These are phyloP conservation scores for Otus scops DNA, from an alignment of 2,797 vertebrate genomes.

Conservation along the genomic window DNA sequence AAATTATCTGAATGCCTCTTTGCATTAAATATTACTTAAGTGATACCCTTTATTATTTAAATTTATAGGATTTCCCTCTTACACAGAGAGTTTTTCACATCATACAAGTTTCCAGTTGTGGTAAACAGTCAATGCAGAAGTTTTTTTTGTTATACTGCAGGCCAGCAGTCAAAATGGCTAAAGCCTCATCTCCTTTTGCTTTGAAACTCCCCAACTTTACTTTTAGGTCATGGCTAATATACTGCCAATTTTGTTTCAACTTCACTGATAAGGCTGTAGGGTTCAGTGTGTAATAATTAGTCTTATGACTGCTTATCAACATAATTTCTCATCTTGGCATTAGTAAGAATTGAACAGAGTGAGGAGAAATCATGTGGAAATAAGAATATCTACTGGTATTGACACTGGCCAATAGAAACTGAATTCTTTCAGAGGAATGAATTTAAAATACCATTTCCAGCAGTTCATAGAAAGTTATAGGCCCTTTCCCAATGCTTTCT, in stretches of 20 bases:
- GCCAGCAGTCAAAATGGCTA: neutral
- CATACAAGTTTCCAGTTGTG: neutral
- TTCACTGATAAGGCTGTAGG: neutral
- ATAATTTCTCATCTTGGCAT: neutral
- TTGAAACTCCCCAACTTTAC: neutral
- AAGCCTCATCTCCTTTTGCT: neutral
- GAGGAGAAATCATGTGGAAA: conserved; percentile 2
- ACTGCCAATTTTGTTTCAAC: conserved; percentile 10
- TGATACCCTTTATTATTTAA: neutral
- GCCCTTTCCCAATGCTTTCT: neutral
- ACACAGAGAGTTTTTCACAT: neutral
- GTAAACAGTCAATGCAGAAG: neutral
- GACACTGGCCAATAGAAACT: neutral
- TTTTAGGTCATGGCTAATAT: neutral
- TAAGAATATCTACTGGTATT: neutral
- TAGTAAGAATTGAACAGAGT: neutral
- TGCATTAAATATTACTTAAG: conserved; percentile 13
- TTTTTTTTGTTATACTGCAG: neutral
- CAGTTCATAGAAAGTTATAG: neutral
- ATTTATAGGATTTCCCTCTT: neutral
- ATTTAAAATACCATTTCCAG: neutral
- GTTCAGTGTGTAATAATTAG: neutral
- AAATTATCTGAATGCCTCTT: conserved; percentile 4
- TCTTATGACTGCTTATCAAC: neutral
- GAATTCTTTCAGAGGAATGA: neutral